Percentiles rank a stretch among this genome's conserved stretches.
Evolutionary conservation across 2,113 vertebrate species (phyloP).

Genomic region (Nyctereutes procyonoides): DNA sequence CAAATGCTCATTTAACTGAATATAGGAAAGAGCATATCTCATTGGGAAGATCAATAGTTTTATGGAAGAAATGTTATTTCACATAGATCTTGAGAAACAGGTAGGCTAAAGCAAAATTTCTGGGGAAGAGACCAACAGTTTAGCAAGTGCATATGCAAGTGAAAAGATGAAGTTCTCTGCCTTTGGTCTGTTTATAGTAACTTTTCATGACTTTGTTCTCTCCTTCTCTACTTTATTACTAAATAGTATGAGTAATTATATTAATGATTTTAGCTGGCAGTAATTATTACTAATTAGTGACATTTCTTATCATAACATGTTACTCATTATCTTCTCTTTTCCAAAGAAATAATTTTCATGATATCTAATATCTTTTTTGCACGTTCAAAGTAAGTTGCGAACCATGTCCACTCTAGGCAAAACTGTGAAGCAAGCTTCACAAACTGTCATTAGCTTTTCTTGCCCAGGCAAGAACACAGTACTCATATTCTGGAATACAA

Average conservation of each 20-base stretch:
- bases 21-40: background rate
- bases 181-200: background rate
- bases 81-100: background rate
- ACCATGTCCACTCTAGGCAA: background rate
- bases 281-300: background rate
- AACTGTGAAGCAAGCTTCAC: background rate
- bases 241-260: background rate
- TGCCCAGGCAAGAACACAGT: background rate
- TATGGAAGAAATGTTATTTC: background rate
- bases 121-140: background rate
- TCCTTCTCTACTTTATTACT: background rate
- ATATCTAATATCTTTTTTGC: background rate
- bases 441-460: background rate
- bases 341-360: slow-evolving; percentile 10
- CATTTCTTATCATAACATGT: background rate
- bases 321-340: background rate
- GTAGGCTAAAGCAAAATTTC: background rate
- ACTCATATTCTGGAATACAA: background rate
- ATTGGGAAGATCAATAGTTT: background rate
- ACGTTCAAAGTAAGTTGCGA: background rate
- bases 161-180: background rate
- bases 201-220: background rate
- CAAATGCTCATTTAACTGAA: background rate
- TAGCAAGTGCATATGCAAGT: background rate
- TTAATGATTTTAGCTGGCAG: background rate